phyloP scores from a whole-genome alignment of 2,888 invertebrate species.

The Nudaria mundana region DNA sequence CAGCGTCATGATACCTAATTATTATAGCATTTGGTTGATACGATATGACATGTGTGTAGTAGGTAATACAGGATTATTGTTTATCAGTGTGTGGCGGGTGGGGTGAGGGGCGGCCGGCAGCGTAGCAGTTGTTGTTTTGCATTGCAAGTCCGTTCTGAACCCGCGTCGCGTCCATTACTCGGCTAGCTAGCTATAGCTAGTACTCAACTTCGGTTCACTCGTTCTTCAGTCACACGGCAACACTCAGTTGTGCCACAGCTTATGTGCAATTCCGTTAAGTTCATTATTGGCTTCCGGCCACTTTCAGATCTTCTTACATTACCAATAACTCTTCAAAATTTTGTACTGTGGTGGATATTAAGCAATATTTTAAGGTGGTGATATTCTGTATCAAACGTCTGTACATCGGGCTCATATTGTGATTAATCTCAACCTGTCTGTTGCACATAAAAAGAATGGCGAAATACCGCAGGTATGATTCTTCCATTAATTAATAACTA shows the following conservation, averaged over 20 bases:
- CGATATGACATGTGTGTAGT: not conserved
- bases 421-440: slow-evolving; percentile 41
- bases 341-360: slow-evolving; percentile 16
- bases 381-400: slow-evolving; percentile 23
- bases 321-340: slow-evolving; percentile 17
- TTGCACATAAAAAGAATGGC: slow-evolving; percentile 63
- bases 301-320: slow-evolving; percentile 12
- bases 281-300: slow-evolving; percentile 23
- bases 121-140: slow-evolving; percentile 49
- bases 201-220: slow-evolving; percentile 42
- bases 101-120: slow-evolving; percentile 36
- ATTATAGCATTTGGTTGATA: not conserved
- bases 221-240: slow-evolving; percentile 73
- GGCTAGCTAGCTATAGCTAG: slow-evolving; percentile 34
- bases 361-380: slow-evolving; percentile 21
- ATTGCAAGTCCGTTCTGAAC: slow-evolving; percentile 55
- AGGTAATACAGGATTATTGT: slow-evolving; percentile 35
- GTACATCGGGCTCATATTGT: slow-evolving; percentile 35
- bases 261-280: slow-evolving; percentile 38
- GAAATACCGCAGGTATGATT: slow-evolving; percentile 66
- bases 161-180: slow-evolving; percentile 43
- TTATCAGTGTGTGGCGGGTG: slow-evolving; percentile 40
- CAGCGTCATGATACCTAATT: not conserved
- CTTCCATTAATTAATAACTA: slow-evolving; percentile 14
- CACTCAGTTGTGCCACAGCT: slow-evolving; percentile 68